Evolutionary conservation across 2,113 vertebrate genomes (phyloP), one percentile per base, ranked within the genome.

Genomic region (Numenius arquata): DNA sequence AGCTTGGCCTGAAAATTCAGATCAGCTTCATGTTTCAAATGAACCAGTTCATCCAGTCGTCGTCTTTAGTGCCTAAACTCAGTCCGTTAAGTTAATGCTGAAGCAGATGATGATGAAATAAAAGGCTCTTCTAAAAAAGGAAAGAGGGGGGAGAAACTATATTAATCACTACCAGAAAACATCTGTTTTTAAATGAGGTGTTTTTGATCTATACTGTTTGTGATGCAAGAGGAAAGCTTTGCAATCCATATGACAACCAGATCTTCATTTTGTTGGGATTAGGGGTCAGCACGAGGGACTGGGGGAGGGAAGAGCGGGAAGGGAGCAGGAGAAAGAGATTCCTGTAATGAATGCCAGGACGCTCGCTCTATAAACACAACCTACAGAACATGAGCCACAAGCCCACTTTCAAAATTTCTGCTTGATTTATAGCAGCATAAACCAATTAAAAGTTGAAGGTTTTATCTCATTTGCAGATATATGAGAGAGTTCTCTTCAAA

Each of bases 191-290:
- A 93, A 96, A 97, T 62, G 89, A 91, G 89, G 93, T 88, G 91
- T 2, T 93, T 95, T 96, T 97, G 95, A 97, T 97, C 95, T 96
- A 81, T 30, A 45, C 85, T 90, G 90, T 90, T 96, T 88, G 90
- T 72, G 91, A 97, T 94, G 91, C 94, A 94, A 94, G 92, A 82
- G 91, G 72, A 90, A 96, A 93, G 96, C 93, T 97, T 95, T 96
- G 85, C 91, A 50, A 96, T 65, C 91, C 97, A 96, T 96, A 84
- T 95, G 94, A 97, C 90, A 96, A 96, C 96, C 94, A 97, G 96
- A 97, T 97, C 96, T 97, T 96, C 96, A 94, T 97, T 97, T 96
- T 85, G 83, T 73, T 81, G 92, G 96, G 95, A 96, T 97, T 96
- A 97, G 70, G 90, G 95, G 94, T 96, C 93, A 95, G 90, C 76